phyloP scores from a whole-genome alignment of 2,888 invertebrate genomes.

The Palloptera scutellata region DNA sequence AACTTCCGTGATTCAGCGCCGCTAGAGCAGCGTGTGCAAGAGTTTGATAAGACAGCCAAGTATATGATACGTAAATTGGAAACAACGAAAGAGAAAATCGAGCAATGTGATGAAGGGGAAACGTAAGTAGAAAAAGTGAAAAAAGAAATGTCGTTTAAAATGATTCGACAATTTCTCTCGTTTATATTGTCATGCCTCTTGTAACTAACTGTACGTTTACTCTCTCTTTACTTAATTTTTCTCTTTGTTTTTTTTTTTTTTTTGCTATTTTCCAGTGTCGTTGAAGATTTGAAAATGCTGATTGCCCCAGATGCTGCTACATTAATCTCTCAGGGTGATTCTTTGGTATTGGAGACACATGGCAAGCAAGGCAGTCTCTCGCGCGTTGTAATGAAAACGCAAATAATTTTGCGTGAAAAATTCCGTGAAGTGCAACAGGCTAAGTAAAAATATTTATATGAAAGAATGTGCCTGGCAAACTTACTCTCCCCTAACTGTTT shows the following conservation, averaged over 20 bases:
- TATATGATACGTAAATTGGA: slow-evolving; percentile 63
- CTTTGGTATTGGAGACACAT: slow-evolving; percentile 76
- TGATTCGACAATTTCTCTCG: no score
- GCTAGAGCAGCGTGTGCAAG: slow-evolving; percentile 60
- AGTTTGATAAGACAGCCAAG: slow-evolving; percentile 61
- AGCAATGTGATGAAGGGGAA: slow-evolving; percentile 56
- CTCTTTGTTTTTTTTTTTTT: slow-evolving; percentile 1
- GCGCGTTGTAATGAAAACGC: slow-evolving; percentile 61
- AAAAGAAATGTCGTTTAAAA: not conserved
- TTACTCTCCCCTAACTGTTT: not conserved
- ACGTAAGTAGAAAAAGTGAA: slow-evolving; percentile 46
- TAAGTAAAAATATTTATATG: slow-evolving; percentile 47
- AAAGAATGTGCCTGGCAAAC: not conserved
- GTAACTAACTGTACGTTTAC: not conserved
- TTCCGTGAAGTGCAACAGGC: slow-evolving; percentile 63
- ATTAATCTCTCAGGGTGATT: slow-evolving; percentile 80
- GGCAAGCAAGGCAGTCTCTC: slow-evolving; percentile 61
- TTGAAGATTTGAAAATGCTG: slow-evolving; percentile 60
- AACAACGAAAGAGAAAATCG: slow-evolving; percentile 58
- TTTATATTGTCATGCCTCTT: no score
- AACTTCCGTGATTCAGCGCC: slow-evolving; percentile 44
- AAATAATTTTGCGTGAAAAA: slow-evolving; percentile 61
- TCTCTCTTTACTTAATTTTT: not conserved
- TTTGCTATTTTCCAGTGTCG: slow-evolving; percentile 43
- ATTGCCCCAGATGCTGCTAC: slow-evolving; percentile 80